Percentiles rank a stretch among this genome's conserved stretches.
Evolutionary conservation across 2,113 vertebrate species (phyloP).

Genomic region (Felis catus): F.catus_Fca126_mat1.0 CM031423.1:51345501-51346000

Average conservation of each 20-base stretch:
- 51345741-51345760: background rate
- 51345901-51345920: too few relatives aligned
- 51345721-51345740: background rate
- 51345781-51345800: background rate
- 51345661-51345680: background rate
- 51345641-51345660: background rate
- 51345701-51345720: background rate
- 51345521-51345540: background rate
- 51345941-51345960: too few relatives aligned
- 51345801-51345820: background rate
- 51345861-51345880: too few relatives aligned
- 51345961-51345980: too few relatives aligned
- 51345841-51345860: too few relatives aligned
- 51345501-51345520: background rate
- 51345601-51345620: background rate
- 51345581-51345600: background rate
- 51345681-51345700: background rate
- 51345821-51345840: background rate
- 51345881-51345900: too few relatives aligned
- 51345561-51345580: background rate
- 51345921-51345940: too few relatives aligned
- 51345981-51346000: too few relatives aligned
- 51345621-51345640: background rate
- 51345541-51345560: background rate
- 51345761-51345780: background rate